phyloP scores from a whole-genome alignment of 2,113 vertebrate genomes.

The Nibea coibor region DNA sequence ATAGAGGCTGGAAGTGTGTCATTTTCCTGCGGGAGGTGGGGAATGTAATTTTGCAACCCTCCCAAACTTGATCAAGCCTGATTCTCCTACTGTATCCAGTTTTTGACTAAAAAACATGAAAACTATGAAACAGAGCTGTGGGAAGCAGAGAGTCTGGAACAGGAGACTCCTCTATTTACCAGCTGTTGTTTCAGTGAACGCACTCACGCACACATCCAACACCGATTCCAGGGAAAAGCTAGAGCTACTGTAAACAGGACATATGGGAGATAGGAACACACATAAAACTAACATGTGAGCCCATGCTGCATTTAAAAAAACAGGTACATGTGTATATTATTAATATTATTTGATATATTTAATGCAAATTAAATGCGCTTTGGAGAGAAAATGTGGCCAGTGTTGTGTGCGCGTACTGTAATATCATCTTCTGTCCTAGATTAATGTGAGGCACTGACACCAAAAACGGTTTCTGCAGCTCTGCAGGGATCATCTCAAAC shows the following conservation, averaged over 20 bases:
- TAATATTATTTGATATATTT: background rate
- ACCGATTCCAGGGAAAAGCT: constrained; percentile 38
- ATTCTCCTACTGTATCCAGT: constrained; percentile 4
- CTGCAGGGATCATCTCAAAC: background rate
- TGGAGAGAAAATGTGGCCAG: background rate
- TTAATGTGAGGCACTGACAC: background rate
- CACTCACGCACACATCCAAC: constrained; percentile 21
- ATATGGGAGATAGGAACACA: constrained; percentile 55
- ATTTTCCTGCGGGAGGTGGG: constrained; percentile 44
- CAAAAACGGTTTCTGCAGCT: background rate
- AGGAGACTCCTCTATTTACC: constrained; percentile 61
- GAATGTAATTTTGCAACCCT: constrained; percentile 17
- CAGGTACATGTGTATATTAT: no score
- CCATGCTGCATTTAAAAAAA: background rate
- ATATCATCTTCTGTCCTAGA: constrained; percentile 24
- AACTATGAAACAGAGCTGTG: constrained; percentile 52
- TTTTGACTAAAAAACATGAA: constrained; percentile 50
- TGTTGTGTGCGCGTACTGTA: background rate
- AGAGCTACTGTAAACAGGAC: constrained; percentile 38
- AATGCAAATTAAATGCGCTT: background rate
- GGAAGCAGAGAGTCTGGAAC: constrained; percentile 47
- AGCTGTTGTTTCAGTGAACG: constrained; percentile 68
- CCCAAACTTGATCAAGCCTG: constrained; percentile 32
- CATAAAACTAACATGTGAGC: background rate
- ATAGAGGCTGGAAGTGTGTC: constrained; percentile 69